Conservation (phyloP, 2,113 vertebrate genomes). For the Coptodon rendalli region DNA sequence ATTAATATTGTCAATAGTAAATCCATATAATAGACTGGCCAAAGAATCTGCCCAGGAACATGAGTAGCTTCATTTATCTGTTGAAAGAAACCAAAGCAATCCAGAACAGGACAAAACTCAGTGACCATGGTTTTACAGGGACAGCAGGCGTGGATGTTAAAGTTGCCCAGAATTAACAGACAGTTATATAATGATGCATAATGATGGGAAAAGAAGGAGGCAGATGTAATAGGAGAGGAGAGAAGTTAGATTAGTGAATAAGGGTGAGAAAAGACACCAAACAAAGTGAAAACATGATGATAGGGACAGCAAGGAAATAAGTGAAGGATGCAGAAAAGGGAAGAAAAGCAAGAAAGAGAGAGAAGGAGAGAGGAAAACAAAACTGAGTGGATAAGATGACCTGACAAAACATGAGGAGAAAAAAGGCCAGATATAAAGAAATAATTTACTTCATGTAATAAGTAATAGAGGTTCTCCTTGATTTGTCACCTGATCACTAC, state of each 20-base stretch:
- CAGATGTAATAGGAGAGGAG: background rate
- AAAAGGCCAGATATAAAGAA: background rate
- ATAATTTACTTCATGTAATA: background rate
- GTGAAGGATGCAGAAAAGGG: background rate
- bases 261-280: background rate
- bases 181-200: background rate
- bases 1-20: background rate
- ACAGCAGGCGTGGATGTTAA: background rate
- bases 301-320: background rate
- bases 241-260: background rate
- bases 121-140: background rate
- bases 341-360: background rate
- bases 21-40: background rate
- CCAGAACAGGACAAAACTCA: background rate
- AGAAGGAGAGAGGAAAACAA: background rate
- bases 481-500: background rate
- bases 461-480: background rate
- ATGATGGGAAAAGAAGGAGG: background rate
- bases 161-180: background rate
- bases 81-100: background rate
- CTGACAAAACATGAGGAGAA: background rate
- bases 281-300: background rate
- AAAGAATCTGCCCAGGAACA: background rate
- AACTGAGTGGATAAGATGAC: background rate
- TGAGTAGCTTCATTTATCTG: background rate